Evolutionary conservation across 2,888 invertebrate genomes (phyloP), one percentile per base, ranked within the genome.

Genomic region (Plusia festucae): DNA sequence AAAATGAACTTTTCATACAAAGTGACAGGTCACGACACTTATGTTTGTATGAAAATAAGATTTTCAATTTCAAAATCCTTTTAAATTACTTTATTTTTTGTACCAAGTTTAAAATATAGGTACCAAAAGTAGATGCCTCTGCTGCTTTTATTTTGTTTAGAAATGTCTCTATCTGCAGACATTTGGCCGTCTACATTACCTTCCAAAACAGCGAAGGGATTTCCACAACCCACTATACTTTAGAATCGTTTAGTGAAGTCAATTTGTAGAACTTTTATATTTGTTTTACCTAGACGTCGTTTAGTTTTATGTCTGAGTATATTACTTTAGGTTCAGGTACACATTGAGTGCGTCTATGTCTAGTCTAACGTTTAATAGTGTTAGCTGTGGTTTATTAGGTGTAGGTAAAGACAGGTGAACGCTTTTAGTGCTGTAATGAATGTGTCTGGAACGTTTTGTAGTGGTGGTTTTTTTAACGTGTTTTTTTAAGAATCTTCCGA

Each of bases 271-370:
- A 59, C 55, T 54, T 61, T 58, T 46, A 46, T 44, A 44, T 55
- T 24, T 57, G 49, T 53, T 44, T 54, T 24, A 22, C 40, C 54
- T 22, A 76, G 76, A 70, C 71, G 20, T 65, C 71, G 51, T 73
- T 70, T 59, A 58, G 54, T 65, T 76, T 76, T 34, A 73, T 57
- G 11, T 20, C 15, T 34, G 0, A 15, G 2, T 46, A 15, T 18
- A 46, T 44, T 13, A 20, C 27, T 61, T 62, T 22, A 32, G 46
- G 46, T 30, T 55, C 58, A n/a, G 58, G 11, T 58, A 54, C 8
- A 32, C 2, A 5, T 24, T 24, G 24, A 16, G 9, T 53, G 49
- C 30, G 15, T 34, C 13, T 34, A 34, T 34, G 40, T 40, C 40
- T 40, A n/a, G 40, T 40, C 40, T 40, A 40, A 15, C 40, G 40